These are phyloP conservation scores for Stegophylla sp. DNA, from an alignment of 2,888 invertebrate genomes.

Conservation along the genomic window DNA sequence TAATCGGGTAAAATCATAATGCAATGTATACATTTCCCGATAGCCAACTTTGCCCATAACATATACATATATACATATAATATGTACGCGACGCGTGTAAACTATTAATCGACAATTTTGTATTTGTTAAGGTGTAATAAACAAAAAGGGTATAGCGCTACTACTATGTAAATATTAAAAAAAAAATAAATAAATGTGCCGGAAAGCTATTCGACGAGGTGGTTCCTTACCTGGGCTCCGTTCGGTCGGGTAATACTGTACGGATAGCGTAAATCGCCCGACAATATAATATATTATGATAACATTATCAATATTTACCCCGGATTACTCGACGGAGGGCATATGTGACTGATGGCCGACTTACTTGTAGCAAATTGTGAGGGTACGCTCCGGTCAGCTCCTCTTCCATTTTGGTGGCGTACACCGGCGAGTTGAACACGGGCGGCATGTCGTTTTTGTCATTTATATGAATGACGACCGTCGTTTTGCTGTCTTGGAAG, in stretches of 20 bases:
- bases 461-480: constrained; percentile 80
- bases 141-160: background rate
- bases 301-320: background rate
- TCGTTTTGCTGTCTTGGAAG: constrained; percentile 86
- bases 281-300: background rate
- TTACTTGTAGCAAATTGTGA: constrained; percentile 75
- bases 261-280: constrained; percentile 4
- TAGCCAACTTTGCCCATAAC: no score
- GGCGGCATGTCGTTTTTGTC: constrained; percentile 92
- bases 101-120: no score
- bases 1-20: no score
- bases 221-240: constrained; percentile 3
- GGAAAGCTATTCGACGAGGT: background rate
- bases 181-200: background rate
- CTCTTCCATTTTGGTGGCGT: constrained; percentile 77
- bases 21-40: no score
- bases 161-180: no score
- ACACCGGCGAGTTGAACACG: constrained; percentile 75
- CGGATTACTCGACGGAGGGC: background rate
- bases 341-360: constrained; percentile 1
- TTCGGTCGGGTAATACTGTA: constrained; percentile 1
- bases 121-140: no score
- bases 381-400: constrained; percentile 78
- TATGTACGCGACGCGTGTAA: no score
- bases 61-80: no score